Evolutionary conservation across 1,140 invertebrate genomes (phyloP).

Genomic region (Schlechtendalia chinensis): DNA sequence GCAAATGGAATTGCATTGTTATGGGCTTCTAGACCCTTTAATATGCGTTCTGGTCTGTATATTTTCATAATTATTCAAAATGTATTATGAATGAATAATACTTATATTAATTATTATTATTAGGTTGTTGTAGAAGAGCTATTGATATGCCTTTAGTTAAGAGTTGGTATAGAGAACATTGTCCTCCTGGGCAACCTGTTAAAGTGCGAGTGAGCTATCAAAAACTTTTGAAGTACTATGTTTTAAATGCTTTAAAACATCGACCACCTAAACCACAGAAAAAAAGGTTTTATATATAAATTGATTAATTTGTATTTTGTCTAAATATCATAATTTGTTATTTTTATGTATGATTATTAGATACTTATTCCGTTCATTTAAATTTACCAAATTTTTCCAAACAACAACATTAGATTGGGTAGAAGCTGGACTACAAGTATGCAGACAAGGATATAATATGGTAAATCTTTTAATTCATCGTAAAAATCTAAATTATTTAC

Average conservation of each 20-base stretch:
- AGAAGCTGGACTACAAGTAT: conserved; percentile 96
- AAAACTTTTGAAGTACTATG: conserved; percentile 97
- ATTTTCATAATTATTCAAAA: conserved; percentile 10
- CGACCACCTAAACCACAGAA: conserved; percentile 97
- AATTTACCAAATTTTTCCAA: conserved; percentile 99
- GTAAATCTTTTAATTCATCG: conserved; percentile 97
- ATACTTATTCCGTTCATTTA: conserved; percentile 97
- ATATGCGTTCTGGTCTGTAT: conserved; percentile 78
- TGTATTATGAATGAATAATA: conserved; percentile 16
- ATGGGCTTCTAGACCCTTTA: conserved; percentile 98
- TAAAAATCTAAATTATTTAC: conserved; percentile 98
- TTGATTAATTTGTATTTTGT: background rate
- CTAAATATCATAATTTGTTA: conserved; percentile 1
- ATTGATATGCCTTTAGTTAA: conserved; percentile 97
- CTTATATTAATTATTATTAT: conserved; percentile 50
- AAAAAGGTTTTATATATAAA: conserved; percentile 67
- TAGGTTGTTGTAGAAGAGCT: conserved; percentile 78
- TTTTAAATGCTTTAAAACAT: conserved; percentile 96
- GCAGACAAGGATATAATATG: conserved; percentile 99
- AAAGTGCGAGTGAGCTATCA: conserved; percentile 99
- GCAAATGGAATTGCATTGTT: conserved; percentile 98
- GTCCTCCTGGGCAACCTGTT: conserved; percentile 96
- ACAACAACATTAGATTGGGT: conserved; percentile 99
- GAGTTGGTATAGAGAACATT: conserved; percentile 96
- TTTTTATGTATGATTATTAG: conserved; percentile 54